phyloP scores from a whole-genome alignment of 2,888 invertebrate species.

The Rambutsinella grinnellia region DNA sequence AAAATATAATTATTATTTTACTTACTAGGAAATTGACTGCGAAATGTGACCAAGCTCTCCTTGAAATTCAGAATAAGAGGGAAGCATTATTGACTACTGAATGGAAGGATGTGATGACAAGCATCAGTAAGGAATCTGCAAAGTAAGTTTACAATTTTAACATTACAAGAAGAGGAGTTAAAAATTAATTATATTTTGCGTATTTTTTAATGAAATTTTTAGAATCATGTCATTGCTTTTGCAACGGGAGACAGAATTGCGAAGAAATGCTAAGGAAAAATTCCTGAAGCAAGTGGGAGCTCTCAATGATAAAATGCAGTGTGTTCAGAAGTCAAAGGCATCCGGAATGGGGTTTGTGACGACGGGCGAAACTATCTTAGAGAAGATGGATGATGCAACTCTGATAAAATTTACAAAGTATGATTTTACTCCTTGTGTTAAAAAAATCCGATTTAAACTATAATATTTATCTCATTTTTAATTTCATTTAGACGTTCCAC shows the following conservation, averaged over 20 bases:
- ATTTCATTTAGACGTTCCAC: neutral
- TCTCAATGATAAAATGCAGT: neutral
- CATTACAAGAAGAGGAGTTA: neutral
- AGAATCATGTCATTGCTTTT: neutral
- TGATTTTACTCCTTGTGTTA: neutral
- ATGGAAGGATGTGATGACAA: constrained; percentile 1
- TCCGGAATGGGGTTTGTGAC: neutral
- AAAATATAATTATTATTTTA: too few relatives aligned
- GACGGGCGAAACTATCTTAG: neutral
- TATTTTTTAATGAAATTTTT: constrained; percentile 1
- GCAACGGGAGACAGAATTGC: constrained; percentile 3
- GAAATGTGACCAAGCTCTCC: neutral
- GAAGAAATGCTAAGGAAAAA: neutral
- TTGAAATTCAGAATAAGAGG: constrained; percentile 4
- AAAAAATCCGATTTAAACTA: neutral
- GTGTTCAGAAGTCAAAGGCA: neutral
- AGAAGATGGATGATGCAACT: neutral
- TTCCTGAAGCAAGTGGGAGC: constrained; percentile 2
- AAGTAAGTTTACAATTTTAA: constrained; percentile 16
- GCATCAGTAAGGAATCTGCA: constrained; percentile 2
- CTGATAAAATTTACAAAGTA: constrained; percentile 7
- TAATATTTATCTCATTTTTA: neutral
- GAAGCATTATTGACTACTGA: neutral
- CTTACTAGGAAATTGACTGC: constrained; percentile 8
- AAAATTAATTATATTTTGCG: neutral